Evolutionary conservation across 2,888 invertebrate genomes (phyloP).

Genomic region (Pimpla rufipes): DNA sequence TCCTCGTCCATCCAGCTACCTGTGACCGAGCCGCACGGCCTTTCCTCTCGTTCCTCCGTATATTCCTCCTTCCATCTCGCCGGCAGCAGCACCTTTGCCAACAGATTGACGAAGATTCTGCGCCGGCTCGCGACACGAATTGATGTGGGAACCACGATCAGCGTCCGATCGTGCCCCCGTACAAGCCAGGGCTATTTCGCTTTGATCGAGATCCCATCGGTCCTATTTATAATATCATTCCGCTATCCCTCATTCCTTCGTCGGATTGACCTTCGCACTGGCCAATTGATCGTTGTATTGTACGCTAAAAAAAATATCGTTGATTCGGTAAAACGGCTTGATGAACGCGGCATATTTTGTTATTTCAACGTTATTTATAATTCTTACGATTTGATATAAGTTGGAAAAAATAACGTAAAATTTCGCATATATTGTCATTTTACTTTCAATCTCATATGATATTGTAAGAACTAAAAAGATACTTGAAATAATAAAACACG

Average conservation of each 20-base stretch:
- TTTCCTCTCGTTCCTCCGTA: constrained; percentile 53
- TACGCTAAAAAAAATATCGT: background rate
- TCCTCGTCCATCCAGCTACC: constrained; percentile 60
- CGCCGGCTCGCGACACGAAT: constrained; percentile 68
- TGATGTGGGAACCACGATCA: constrained; percentile 76
- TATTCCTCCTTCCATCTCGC: constrained; percentile 50
- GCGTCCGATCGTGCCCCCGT: constrained; percentile 41
- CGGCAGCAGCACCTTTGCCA: constrained; percentile 44
- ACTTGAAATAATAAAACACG: too few species aligned
- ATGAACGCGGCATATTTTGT: background rate
- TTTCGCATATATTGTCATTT: too few species aligned
- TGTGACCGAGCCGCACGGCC: constrained; percentile 56
- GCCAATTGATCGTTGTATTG: background rate
- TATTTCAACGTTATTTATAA: background rate
- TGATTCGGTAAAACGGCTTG: background rate
- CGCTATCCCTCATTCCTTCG: constrained; percentile 41
- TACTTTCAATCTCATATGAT: too few species aligned
- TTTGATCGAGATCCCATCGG: constrained; percentile 56
- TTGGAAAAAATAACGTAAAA: too few species aligned
- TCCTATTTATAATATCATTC: constrained; percentile 50
- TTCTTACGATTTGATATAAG: too few species aligned
- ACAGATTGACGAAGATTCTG: constrained; percentile 73
- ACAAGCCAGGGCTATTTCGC: constrained; percentile 18
- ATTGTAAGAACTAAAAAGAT: too few species aligned
- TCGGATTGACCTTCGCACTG: background rate